phyloP scores from a whole-genome alignment of 2,113 vertebrate species.

The Epinephelus fuscoguttatus region DNA sequence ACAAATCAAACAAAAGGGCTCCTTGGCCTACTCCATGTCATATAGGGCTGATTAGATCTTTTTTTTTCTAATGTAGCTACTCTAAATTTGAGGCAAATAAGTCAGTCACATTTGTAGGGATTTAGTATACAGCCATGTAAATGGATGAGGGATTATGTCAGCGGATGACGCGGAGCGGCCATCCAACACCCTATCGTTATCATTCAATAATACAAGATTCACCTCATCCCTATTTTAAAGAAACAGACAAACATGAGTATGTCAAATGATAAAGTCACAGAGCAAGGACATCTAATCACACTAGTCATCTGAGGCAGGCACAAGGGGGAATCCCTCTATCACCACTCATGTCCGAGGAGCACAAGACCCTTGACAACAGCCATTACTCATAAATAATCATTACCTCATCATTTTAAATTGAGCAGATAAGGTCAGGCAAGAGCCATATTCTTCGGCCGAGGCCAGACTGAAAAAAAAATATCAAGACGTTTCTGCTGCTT shows the following conservation, averaged over 20 bases:
- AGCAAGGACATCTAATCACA: conserved; percentile 60
- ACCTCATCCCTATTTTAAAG: neutral
- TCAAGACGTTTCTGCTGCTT: conserved; percentile 51
- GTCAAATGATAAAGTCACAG: conserved; percentile 54
- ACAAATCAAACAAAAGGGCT: conserved; percentile 84
- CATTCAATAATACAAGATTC: too few species aligned
- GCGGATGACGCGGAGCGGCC: conserved; percentile 48
- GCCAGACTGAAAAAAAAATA: conserved; percentile 23
- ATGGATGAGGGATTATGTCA: conserved; percentile 62
- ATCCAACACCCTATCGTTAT: neutral
- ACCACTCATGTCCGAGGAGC: conserved; percentile 63
- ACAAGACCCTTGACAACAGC: conserved; percentile 55
- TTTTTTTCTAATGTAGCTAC: conserved; percentile 69
- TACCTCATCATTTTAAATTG: conserved; percentile 67
- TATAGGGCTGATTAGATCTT: conserved; percentile 82
- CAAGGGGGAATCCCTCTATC: conserved; percentile 62
- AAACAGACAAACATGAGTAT: conserved; percentile 29
- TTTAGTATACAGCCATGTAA: conserved; percentile 58
- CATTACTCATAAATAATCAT: conserved; percentile 69
- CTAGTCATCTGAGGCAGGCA: conserved; percentile 61
- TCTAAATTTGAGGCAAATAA: conserved; percentile 76
- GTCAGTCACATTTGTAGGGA: conserved; percentile 70
- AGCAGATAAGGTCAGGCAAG: conserved; percentile 56
- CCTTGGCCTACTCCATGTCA: conserved; percentile 81
- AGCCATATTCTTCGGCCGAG: conserved; percentile 35